phyloP scores from a whole-genome alignment of 2,888 invertebrate species.

The Protula sp. region DNA sequence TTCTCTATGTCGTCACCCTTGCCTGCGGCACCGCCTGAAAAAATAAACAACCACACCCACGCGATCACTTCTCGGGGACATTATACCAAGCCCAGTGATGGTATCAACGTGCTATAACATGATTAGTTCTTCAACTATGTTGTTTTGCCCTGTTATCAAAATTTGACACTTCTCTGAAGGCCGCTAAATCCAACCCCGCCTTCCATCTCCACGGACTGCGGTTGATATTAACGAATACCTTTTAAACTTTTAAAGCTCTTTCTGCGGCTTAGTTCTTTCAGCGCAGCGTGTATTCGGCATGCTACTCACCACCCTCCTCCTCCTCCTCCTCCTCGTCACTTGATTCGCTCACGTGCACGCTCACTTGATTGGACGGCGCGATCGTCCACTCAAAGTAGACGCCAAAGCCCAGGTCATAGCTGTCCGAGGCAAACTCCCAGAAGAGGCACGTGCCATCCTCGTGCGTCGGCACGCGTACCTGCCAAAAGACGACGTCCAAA shows the following conservation, averaged over 20 bases:
- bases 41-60: too few relatives aligned
- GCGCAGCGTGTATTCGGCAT: too few relatives aligned
- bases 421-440: constrained; percentile 99
- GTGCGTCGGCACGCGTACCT: constrained; percentile 90
- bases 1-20: constrained; percentile 64
- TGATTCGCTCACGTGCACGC: constrained; percentile 93
- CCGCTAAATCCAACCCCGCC: too few relatives aligned
- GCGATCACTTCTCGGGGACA: too few relatives aligned
- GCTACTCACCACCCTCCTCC: constrained; percentile 69
- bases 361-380: constrained; percentile 74
- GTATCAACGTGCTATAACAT: too few relatives aligned
- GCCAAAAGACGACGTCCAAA: too few relatives aligned
- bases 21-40: constrained; percentile 1
- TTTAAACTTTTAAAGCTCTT: neutral
- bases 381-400: constrained; percentile 94
- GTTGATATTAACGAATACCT: too few relatives aligned
- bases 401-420: constrained; percentile 92
- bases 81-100: too few relatives aligned
- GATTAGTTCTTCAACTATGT: too few relatives aligned
- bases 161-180: too few relatives aligned
- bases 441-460: constrained; percentile 86
- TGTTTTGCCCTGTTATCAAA: too few relatives aligned
- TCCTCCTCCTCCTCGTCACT: constrained; percentile 72
- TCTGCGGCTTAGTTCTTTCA: neutral
- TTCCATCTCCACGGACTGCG: too few relatives aligned